Conservation (phyloP, 1,140 invertebrate genomes). For the Agrilus planipennis region DNA sequence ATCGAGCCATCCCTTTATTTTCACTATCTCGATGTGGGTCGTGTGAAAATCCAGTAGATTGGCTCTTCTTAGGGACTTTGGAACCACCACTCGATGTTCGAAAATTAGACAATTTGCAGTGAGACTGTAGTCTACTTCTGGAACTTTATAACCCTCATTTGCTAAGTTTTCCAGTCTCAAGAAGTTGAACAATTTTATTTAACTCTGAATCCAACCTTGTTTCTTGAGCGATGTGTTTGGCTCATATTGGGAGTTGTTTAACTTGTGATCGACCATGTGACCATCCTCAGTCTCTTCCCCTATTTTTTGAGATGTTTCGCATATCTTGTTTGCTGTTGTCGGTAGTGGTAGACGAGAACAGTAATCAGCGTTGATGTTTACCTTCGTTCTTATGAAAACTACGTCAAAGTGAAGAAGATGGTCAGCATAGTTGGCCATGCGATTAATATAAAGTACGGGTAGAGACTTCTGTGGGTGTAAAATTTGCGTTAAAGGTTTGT, state of each 20-base stretch:
- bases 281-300: neutral
- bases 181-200: neutral
- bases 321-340: conserved; percentile 4
- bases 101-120: neutral
- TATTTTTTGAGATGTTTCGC: too few relatives aligned
- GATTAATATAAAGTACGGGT: conserved; percentile 16
- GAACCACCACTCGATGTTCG: neutral
- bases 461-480: too few relatives aligned
- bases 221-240: neutral
- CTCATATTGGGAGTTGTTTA: neutral
- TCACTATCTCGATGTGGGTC: neutral
- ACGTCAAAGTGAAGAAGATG: conserved; percentile 16
- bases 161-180: neutral
- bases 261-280: conserved; percentile 13
- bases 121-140: neutral
- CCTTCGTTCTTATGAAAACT: conserved; percentile 10
- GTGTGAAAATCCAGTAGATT: neutral
- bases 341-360: neutral
- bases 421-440: conserved; percentile 22
- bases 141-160: neutral
- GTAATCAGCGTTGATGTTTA: conserved; percentile 7
- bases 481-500: conserved; percentile 36
- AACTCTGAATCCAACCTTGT: neutral
- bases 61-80: neutral
- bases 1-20: neutral